Percentiles rank a stretch among this genome's conserved stretches.
phyloP scores from a whole-genome alignment of 1,140 invertebrate species.

The Hesperophylax magnus region DNA sequence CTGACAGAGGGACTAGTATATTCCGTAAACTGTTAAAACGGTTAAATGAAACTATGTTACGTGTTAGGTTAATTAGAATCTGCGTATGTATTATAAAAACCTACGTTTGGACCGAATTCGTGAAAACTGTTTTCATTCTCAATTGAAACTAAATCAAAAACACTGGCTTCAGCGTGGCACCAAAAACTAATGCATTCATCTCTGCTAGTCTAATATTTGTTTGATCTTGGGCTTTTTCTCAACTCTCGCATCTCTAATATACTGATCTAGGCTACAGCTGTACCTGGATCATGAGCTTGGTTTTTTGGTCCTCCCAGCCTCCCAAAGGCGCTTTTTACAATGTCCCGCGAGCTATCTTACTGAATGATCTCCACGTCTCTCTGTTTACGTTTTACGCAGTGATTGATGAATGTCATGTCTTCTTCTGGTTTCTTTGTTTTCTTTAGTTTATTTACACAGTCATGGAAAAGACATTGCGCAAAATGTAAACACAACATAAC shows the following conservation, averaged over 20 bases:
- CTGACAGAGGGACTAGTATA: not conserved
- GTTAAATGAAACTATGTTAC: not conserved
- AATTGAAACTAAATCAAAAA: constrained; percentile 7
- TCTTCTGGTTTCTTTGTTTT: not conserved
- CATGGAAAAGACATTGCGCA: constrained; percentile 27
- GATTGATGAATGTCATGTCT: constrained; percentile 21
- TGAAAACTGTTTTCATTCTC: not conserved
- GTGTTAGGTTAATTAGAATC: not conserved
- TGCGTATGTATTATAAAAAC: no score
- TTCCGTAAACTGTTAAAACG: not conserved
- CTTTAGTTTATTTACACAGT: not conserved
- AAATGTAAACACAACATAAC: constrained; percentile 31
- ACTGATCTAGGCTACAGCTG: constrained; percentile 17
- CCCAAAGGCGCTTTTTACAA: constrained; percentile 36
- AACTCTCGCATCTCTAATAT: not conserved
- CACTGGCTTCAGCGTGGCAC: constrained; percentile 8
- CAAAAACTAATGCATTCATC: constrained; percentile 7
- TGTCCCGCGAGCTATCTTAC: constrained; percentile 46
- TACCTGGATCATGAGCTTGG: not conserved
- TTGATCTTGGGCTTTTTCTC: constrained; percentile 28
- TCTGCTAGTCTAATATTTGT: constrained; percentile 21
- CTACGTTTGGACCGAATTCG: not conserved
- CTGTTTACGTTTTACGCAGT: constrained; percentile 35
- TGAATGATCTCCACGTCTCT: not conserved
- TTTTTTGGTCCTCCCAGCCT: not conserved